Base-by-base conservation (phyloP, 2,888 invertebrate species). In the Lordiphosa andalusiaca region DNA sequence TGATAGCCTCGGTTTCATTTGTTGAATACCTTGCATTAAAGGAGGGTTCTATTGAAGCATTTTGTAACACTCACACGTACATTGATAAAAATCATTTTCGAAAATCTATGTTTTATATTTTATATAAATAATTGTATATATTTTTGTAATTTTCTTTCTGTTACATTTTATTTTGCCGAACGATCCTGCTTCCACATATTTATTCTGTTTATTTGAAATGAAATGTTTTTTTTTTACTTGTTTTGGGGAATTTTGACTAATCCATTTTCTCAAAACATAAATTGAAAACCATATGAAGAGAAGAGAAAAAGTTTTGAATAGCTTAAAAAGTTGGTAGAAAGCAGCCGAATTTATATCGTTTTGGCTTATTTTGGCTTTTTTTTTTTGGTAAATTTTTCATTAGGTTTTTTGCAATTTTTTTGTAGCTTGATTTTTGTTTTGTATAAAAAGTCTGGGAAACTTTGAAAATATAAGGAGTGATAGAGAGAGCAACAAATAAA, bases 141-240 rank as follows among this genome's bases (percentile, higher is more conserved):
- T 16, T 16, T 16, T 48, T 58, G 35, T 33, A n/a, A n/a, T 38
- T 51, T 52, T 38, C 48, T 48, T 51, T 63, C 30, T 52, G 16
- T 16, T 16, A 16, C 62, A 25, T 65, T 51, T 55, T 35, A 52
- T 86, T 88, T 82, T 85, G 84, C 87, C 80, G 73, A 85, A 85
- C 88, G 89, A 89, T 89, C 89, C 89, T 88, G 89, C 89, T 89
- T 89, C 89, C 86, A 83, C 72, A 86, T 86, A 85, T 86, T 78
- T 66, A 67, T 47, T 16, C 49, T 53, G 64, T 7, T 50, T 9
- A 2, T 1, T 7, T 30, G 30, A 30, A 30, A 30, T 30, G 30
- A 30, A 30, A 30, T 30, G 30, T 30, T 30, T 35, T 54, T 30
- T 35, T 54, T 7, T 77, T 73, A 16, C 16, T 78, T 68, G 44